phyloP scores from a whole-genome alignment of 2,113 vertebrate species.

The Numida meleagris region DNA sequence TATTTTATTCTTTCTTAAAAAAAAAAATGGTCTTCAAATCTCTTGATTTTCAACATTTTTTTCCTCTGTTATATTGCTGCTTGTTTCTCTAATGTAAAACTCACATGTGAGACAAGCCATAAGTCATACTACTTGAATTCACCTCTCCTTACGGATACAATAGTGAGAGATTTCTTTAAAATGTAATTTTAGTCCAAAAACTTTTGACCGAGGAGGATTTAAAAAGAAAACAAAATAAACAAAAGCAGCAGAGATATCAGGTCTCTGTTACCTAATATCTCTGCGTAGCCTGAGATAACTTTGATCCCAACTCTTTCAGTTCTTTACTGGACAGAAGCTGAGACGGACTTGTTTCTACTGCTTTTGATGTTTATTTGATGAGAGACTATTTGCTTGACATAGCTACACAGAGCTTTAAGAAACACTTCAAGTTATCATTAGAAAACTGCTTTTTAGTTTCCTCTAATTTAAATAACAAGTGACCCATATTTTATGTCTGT shows the following conservation, averaged over 20 bases:
- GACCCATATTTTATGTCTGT: not conserved
- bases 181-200: not conserved
- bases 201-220: not conserved
- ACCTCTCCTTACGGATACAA: not conserved
- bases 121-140: not conserved
- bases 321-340: not conserved
- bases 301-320: not conserved
- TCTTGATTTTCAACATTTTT: not conserved
- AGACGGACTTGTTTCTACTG: not conserved
- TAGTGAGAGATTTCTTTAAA: not conserved
- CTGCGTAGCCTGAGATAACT: not conserved
- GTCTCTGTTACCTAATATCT: not conserved
- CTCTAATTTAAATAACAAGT: not conserved
- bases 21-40: not conserved
- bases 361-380: not conserved
- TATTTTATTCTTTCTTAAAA: not conserved
- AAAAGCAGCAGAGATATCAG: not conserved
- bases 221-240: not conserved
- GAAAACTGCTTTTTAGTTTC: not conserved
- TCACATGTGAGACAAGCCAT: not conserved
- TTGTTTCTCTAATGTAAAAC: not conserved
- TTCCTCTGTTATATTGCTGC: not conserved
- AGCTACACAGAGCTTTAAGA: not conserved
- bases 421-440: not conserved
- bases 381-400: not conserved